Conservation (phyloP, 2,888 invertebrate genomes). For the Xestia ashworthii region DNA sequence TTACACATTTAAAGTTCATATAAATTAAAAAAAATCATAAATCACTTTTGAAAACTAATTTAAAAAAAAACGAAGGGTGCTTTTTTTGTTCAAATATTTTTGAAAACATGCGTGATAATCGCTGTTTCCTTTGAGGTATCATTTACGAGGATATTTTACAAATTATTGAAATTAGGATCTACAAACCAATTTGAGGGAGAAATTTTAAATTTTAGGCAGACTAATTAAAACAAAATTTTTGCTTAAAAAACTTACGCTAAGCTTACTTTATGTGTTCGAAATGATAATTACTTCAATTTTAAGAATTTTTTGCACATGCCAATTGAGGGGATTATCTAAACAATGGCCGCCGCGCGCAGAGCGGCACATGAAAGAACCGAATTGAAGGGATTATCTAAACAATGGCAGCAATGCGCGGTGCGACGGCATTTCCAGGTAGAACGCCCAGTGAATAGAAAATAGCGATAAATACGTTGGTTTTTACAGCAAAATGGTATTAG, state of each 20-base stretch:
- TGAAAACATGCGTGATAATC: background rate
- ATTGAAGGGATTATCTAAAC: background rate
- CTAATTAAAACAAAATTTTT: background rate
- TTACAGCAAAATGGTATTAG: conserved; percentile 6
- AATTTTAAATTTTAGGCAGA: background rate
- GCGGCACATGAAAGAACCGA: too few species aligned
- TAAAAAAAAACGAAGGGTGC: background rate
- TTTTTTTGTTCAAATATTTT: conserved; percentile 1
- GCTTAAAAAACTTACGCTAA: background rate
- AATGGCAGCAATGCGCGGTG: background rate
- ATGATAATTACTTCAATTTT: background rate
- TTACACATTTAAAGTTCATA: background rate
- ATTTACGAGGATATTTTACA: background rate
- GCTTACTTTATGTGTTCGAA: conserved; percentile 2
- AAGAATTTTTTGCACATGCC: background rate
- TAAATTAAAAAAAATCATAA: background rate
- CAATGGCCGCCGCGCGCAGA: background rate
- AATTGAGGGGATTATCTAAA: background rate
- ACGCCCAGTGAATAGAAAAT: background rate
- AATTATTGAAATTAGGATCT: conserved; percentile 1
- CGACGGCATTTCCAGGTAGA: conserved; percentile 1
- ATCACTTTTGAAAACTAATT: too few species aligned
- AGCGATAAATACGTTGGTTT: background rate
- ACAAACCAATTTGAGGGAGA: conserved; percentile 3
- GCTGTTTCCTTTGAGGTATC: background rate